phyloP scores from a whole-genome alignment of 2,113 vertebrate species.

The Tenebrosternarchus preto region DNA sequence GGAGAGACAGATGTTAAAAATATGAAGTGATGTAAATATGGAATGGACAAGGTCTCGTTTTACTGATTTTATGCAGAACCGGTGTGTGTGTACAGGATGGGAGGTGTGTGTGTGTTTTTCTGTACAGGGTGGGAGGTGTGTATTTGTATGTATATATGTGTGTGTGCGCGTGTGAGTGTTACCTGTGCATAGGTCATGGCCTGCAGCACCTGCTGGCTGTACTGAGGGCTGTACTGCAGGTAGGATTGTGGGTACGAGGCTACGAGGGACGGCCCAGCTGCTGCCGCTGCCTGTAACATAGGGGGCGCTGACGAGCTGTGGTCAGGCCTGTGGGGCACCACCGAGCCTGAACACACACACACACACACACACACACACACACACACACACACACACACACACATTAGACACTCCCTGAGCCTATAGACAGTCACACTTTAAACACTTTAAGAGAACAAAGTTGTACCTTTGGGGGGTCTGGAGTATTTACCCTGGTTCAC shows the following conservation, averaged over 20 bases:
- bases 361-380: neutral
- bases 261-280: slow-evolving; percentile 82
- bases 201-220: slow-evolving; percentile 86
- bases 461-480: slow-evolving; percentile 77
- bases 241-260: slow-evolving; percentile 83
- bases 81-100: no score
- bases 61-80: no score
- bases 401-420: no score
- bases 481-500: slow-evolving; percentile 85
- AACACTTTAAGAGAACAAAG: no score
- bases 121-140: neutral
- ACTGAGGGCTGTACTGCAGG: slow-evolving; percentile 86
- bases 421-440: no score
- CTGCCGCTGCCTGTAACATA: slow-evolving; percentile 81
- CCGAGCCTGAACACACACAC: slow-evolving; percentile 69
- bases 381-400: no score
- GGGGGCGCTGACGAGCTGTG: slow-evolving; percentile 78
- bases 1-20: neutral
- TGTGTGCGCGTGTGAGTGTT: slow-evolving; percentile 10
- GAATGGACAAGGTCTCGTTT: neutral
- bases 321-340: slow-evolving; percentile 79
- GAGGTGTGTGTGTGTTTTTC: no score
- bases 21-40: neutral
- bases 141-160: neutral
- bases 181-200: slow-evolving; percentile 88